phyloP scores from a whole-genome alignment of 53 echinoderm and acorn worm genomes.

The Zoroaster sp. region DNA sequence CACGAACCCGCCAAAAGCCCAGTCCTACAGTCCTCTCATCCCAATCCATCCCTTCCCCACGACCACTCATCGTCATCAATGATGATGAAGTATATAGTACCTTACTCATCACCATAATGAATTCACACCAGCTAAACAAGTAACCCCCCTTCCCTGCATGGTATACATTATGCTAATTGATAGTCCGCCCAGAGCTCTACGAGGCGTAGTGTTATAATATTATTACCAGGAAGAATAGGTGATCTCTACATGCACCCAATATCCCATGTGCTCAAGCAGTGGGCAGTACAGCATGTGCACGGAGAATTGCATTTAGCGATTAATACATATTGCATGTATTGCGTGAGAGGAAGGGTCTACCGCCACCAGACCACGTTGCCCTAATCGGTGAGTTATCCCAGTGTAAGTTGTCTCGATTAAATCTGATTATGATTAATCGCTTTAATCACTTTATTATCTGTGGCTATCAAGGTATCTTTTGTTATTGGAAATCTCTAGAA shows the following conservation, averaged over 20 bases:
- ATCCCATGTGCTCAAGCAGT: not conserved
- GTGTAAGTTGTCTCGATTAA: not conserved
- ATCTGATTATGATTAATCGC: not conserved
- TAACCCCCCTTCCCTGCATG: not conserved
- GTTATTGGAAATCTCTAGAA: not conserved
- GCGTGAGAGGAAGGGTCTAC: not conserved
- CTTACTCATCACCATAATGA: not conserved
- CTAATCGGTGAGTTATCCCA: not conserved
- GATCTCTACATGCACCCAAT: not conserved
- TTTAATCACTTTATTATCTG: not conserved
- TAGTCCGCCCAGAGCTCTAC: not conserved
- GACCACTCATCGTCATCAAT: not conserved
- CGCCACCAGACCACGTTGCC: not conserved
- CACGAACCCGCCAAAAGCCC: not conserved
- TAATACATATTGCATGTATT: not conserved
- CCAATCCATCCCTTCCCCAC: not conserved
- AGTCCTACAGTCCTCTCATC: not conserved
- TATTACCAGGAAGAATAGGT: not conserved
- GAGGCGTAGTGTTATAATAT: slow-evolving; percentile 17
- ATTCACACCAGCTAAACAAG: not conserved
- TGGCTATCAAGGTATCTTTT: too few relatives aligned
- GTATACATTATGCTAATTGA: slow-evolving; percentile 29
- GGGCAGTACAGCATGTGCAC: not conserved
- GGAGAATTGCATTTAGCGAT: not conserved
- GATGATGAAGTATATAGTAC: not conserved